Evolutionary conservation across 2,113 vertebrate species (phyloP).

Genomic region (Epinephelus fuscoguttatus): DNA sequence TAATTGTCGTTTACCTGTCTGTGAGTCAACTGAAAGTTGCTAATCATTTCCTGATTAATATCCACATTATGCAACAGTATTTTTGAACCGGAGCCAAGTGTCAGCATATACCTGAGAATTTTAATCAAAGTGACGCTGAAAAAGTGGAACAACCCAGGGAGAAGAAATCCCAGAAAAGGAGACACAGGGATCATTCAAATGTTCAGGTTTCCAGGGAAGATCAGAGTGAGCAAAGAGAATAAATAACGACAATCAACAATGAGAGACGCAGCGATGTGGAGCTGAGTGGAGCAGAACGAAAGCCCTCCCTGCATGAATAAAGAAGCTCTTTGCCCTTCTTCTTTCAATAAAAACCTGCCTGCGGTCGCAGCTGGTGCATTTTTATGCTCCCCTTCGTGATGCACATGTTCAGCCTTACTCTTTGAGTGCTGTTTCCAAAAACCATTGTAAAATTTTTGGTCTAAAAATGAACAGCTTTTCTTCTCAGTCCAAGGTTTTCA

Average conservation of each 20-base stretch:
- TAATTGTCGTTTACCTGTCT: background rate
- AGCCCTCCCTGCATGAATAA: constrained; percentile 25
- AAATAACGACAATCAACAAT: background rate
- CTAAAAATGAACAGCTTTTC: background rate
- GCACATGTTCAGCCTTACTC: background rate
- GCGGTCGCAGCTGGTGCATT: constrained; percentile 22
- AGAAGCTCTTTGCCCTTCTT: constrained; percentile 29
- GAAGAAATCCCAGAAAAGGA: background rate
- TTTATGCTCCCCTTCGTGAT: constrained; percentile 10
- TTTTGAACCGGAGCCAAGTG: background rate
- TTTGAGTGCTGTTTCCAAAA: constrained; percentile 8
- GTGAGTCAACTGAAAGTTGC: background rate
- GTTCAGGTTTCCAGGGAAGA: background rate
- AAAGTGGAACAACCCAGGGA: background rate
- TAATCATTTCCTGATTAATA: constrained; percentile 3
- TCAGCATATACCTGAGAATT: constrained; percentile 26
- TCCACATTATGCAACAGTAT: constrained; percentile 6
- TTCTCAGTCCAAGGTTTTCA: background rate
- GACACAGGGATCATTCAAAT: background rate
- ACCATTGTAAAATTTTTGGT: background rate
- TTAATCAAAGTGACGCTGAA: constrained; percentile 4
- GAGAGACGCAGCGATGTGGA: constrained; percentile 14
- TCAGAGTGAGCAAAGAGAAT: background rate
- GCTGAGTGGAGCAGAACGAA: background rate
- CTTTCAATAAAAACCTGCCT: constrained; percentile 37